Conservation (phyloP, 2,888 invertebrate genomes). For the Eutolmus rufibarbis region DNA sequence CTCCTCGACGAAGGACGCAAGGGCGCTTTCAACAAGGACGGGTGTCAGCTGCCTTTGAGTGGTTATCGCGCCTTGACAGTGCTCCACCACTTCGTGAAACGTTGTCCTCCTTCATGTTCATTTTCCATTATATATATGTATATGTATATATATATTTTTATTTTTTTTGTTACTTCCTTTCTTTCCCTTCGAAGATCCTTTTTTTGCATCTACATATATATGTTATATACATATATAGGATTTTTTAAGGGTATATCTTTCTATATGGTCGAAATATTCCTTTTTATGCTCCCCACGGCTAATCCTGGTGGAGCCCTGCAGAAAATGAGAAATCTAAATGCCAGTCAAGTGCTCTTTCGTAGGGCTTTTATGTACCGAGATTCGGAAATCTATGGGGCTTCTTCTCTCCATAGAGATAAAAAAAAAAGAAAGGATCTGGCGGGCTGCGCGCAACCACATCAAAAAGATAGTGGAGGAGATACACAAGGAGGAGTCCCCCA, state of each 20-base stretch:
- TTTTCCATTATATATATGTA: background rate
- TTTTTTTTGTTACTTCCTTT: background rate
- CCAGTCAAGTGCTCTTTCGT: conserved; percentile 12
- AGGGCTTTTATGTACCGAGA: conserved; percentile 7
- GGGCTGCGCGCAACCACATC: background rate
- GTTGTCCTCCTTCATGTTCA: background rate
- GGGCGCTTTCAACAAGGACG: background rate
- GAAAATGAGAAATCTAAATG: conserved; percentile 17
- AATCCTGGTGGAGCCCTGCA: conserved; percentile 10
- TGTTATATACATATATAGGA: background rate
- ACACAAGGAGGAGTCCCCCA: background rate
- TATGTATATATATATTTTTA: no score
- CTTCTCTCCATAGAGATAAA: background rate
- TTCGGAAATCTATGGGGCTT: background rate
- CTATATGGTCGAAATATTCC: background rate
- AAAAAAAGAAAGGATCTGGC: background rate
- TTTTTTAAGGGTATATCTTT: background rate
- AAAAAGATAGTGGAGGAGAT: background rate
- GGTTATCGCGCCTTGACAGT: background rate
- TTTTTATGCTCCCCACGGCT: background rate
- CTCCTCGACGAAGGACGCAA: background rate
- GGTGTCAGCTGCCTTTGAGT: background rate
- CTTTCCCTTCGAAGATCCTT: background rate
- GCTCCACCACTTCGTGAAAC: background rate
- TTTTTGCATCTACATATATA: background rate